These are phyloP conservation scores for Lutjanus erythropterus DNA, from an alignment of 2,113 vertebrate genomes.

Conservation along the genomic window DNA sequence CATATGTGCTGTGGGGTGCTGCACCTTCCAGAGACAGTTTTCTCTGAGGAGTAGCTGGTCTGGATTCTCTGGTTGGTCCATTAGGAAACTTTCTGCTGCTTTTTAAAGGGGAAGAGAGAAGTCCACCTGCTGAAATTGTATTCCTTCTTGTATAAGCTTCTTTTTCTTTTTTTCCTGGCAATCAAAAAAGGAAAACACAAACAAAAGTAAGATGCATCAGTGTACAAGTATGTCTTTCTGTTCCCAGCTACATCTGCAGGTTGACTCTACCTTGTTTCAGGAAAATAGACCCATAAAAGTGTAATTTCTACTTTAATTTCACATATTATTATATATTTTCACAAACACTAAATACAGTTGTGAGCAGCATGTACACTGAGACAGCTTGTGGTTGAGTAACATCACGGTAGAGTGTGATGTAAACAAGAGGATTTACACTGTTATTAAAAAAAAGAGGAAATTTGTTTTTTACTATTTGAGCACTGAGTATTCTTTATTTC, in stretches of 20 bases:
- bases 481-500: too few relatives aligned
- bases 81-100: neutral
- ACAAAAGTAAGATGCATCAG: too few relatives aligned
- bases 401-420: neutral
- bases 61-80: neutral
- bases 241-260: neutral
- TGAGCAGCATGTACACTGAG: neutral
- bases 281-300: neutral
- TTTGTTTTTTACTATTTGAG: neutral
- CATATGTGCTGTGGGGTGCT: neutral
- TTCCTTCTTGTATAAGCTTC: neutral
- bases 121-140: slow-evolving; percentile 12
- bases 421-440: neutral
- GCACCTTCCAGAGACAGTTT: neutral
- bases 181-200: neutral
- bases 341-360: neutral
- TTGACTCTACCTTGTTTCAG: neutral
- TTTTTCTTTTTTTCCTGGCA: slow-evolving; percentile 2
- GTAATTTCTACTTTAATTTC: neutral
- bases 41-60: neutral
- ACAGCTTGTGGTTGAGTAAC: neutral
- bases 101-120: neutral
- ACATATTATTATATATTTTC: neutral
- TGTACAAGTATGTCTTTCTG: neutral
- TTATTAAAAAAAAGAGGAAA: neutral